Base-by-base conservation (phyloP, 2,797 vertebrate species). In the Gambusia yucatana region DNA sequence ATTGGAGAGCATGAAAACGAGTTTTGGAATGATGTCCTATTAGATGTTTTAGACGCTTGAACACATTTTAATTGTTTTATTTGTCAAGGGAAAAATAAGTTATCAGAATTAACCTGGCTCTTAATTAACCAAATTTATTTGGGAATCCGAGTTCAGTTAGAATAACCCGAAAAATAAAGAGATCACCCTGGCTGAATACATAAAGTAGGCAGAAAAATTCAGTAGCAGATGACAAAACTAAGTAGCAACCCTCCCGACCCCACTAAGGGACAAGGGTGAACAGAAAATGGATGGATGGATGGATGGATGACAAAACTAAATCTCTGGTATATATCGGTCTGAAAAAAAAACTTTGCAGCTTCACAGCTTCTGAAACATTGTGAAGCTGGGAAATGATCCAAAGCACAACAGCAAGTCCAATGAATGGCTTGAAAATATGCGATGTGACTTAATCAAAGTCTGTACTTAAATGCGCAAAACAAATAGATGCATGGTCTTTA, bases 1-100 rank as follows among this genome's bases (percentile, higher is more conserved):
- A 69, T 77, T 39, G 67, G 63, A 86, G 55, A 81, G 69, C 28
- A 20, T 17, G 17, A 78, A 55, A 75, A 74, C 4, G 25, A 50
- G 52, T 22, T 41, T 3, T 16, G 72, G 76, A 36, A 14, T 4
- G 55, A 14, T 59, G 55, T 59, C n/a, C n/a, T 59, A 30, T 30
- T 59, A 59, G 1, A 17, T 67, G 20, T 22, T 10, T 39, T 0
- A 4, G 20, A 22, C 11, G 36, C 7, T 36, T 28, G 16, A 65
- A 22, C 17, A 39, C 20, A 41, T 41, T 67, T 41, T 67, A 11
- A 41, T 25, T 10, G 2, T 55, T 67, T 67, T 5, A 25, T 25
- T 11, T 67, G 16, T 63, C 6, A 61, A 61, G 59, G 55, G 14
- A 3, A 17, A 61, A 55, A 30, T 4, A 25, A 41, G 33, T 10